Evolutionary conservation across 2,113 vertebrate genomes (phyloP).

Genomic region (Vicugna pacos): DNA sequence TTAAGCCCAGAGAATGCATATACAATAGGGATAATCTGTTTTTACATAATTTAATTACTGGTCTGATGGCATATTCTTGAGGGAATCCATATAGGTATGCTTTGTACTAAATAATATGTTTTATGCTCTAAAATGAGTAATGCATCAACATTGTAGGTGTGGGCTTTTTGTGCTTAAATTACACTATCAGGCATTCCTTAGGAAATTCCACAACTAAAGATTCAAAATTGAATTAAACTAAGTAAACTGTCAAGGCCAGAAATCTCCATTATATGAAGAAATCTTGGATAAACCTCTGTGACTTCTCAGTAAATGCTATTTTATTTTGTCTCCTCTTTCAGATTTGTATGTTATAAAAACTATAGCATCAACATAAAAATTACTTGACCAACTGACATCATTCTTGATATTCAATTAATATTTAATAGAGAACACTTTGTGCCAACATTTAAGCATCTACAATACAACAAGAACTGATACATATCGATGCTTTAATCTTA

Average conservation of each 20-base stretch:
- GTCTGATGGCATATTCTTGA: conserved; percentile 13
- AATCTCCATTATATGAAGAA: conserved; percentile 66
- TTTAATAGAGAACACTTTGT: not conserved
- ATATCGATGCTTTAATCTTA: not conserved
- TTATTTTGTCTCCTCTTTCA: conserved; percentile 69
- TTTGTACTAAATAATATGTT: conserved; percentile 9
- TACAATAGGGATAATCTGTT: conserved; percentile 27
- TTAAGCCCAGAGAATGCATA: conserved; percentile 35
- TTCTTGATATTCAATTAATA: conserved; percentile 35
- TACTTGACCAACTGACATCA: not conserved
- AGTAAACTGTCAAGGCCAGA: conserved; percentile 63
- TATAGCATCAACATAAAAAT: conserved; percentile 45
- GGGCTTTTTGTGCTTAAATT: conserved; percentile 59
- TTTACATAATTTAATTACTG: conserved; percentile 43
- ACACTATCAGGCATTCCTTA: conserved; percentile 57
- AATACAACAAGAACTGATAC: not conserved
- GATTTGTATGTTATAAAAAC: conserved; percentile 35
- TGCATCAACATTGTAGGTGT: conserved; percentile 25
- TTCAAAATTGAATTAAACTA: conserved; percentile 67
- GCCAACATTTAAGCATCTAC: not conserved
- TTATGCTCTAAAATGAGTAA: conserved; percentile 57
- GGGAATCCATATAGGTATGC: not conserved
- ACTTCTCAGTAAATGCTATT: conserved; percentile 50
- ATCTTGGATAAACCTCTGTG: conserved; percentile 48
- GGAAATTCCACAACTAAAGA: conserved; percentile 59